Evolutionary conservation across 2,888 invertebrate species (phyloP).

Genomic region (Eilema depressum): DNA sequence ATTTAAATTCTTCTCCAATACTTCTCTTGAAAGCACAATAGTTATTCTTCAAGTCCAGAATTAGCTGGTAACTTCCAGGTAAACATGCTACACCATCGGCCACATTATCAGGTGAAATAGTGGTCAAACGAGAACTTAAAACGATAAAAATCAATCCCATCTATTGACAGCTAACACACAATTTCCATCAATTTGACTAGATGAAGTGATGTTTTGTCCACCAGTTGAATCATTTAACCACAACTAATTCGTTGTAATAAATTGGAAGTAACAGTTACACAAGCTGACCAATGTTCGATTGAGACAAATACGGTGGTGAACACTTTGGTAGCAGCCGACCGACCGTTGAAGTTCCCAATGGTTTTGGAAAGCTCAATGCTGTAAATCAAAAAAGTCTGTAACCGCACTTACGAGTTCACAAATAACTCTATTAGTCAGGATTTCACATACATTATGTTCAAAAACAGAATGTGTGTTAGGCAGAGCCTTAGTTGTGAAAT

Average conservation of each 20-base stretch:
- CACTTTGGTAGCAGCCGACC: neutral
- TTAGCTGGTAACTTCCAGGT: too few relatives aligned
- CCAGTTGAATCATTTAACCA: neutral
- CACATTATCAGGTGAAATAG: too few relatives aligned
- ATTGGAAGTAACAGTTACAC: neutral
- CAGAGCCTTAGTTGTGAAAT: neutral
- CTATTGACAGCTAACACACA: neutral
- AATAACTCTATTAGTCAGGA: neutral
- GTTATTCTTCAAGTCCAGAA: too few relatives aligned
- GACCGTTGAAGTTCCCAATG: neutral
- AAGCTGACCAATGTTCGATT: neutral
- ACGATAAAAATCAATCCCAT: too few relatives aligned
- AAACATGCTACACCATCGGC: too few relatives aligned
- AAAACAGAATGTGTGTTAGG: slow-evolving; percentile 1
- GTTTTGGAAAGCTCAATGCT: neutral
- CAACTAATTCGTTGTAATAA: neutral
- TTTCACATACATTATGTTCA: neutral
- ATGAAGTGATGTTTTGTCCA: neutral
- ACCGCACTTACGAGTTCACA: neutral
- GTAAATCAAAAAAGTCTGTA: neutral
- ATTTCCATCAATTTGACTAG: neutral
- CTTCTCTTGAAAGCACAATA: too few relatives aligned
- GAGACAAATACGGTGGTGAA: neutral
- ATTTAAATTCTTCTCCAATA: too few relatives aligned
- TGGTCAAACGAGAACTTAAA: too few relatives aligned